These are phyloP conservation scores for Poliocrania exsul DNA, from an alignment of 2,797 vertebrate genomes.

Conservation along the genomic window DNA sequence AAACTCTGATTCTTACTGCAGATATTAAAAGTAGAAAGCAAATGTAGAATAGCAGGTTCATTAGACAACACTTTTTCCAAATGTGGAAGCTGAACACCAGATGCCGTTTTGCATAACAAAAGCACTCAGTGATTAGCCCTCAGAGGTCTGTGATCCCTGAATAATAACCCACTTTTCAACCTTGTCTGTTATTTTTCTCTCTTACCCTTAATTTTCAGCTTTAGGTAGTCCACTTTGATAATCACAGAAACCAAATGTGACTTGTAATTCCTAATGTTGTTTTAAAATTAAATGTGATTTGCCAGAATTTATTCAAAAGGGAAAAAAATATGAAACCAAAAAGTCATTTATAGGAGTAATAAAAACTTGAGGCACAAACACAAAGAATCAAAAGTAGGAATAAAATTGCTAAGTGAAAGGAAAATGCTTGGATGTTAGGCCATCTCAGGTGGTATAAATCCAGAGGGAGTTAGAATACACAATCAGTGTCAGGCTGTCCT, in stretches of 20 bases:
- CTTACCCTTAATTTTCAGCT: conserved; percentile 1
- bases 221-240: not conserved
- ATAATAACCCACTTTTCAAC: conserved; percentile 53
- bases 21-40: conserved; percentile 46
- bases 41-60: conserved; percentile 42
- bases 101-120: conserved; percentile 68
- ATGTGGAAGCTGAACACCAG: conserved; percentile 53
- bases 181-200: conserved; percentile 19
- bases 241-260: not conserved
- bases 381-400: not conserved
- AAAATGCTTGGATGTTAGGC: not conserved
- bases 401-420: not conserved
- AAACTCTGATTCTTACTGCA: conserved; percentile 11
- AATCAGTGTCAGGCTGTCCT: not conserved
- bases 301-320: not conserved
- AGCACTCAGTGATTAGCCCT: conserved; percentile 46
- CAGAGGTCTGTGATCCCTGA: conserved; percentile 50
- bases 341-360: not conserved
- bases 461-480: not conserved
- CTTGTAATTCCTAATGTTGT: not conserved
- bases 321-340: not conserved
- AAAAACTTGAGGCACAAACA: not conserved
- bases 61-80: conserved; percentile 53
- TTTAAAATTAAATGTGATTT: not conserved
- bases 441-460: not conserved